Base-by-base conservation (phyloP, 2,113 vertebrate genomes). In the Calonectris borealis region DNA sequence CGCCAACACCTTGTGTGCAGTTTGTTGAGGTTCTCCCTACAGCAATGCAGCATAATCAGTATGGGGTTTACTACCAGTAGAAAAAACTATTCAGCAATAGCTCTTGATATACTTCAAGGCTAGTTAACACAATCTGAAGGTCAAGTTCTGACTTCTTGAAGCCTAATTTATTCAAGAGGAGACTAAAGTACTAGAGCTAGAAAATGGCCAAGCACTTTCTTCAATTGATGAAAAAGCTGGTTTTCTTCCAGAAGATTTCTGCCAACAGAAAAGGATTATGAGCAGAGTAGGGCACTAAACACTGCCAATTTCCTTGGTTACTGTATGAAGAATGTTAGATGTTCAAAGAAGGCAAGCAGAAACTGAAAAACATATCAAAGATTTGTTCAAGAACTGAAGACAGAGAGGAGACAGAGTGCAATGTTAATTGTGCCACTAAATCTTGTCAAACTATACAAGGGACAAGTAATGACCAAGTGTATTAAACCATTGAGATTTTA, bases 251-350 rank as follows among this genome's bases (percentile, higher is more conserved):
- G 97, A 88, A 73, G 80, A 96, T 86, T 90, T 92, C 88, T 97
- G 91, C 96, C 93, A 94, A 86, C 92, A 96, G 82, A 95, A 96
- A 91, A 96, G 83, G 94, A 94, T 95, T 97, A 96, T 92, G 83
- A 97, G 86, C 85, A 85, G 87, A 96, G 81, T 32, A 96, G 64
- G 89, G 72, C 86, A 92, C 93, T 97, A 95, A 95, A 92, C 71
- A 96, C 68, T 96, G 96, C 94, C 96, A 97, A 97, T 97, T 97
- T 93, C 96, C 96, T 97, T 96, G 96, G 96, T 97, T 96, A 97
- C 95, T 95, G 89, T 96, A 94, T 52, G 86, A 97, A 96, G 85
- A 70, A 86, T 76, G 88, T 96, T 97, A 93, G 95, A 95, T 94
- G 94, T 93, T 97, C 94, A 96, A 97, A 97, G 95, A 92, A 81